These are phyloP conservation scores for Meleagris gallopavo DNA, from an alignment of 2,113 vertebrate species.

Conservation along the genomic window DNA sequence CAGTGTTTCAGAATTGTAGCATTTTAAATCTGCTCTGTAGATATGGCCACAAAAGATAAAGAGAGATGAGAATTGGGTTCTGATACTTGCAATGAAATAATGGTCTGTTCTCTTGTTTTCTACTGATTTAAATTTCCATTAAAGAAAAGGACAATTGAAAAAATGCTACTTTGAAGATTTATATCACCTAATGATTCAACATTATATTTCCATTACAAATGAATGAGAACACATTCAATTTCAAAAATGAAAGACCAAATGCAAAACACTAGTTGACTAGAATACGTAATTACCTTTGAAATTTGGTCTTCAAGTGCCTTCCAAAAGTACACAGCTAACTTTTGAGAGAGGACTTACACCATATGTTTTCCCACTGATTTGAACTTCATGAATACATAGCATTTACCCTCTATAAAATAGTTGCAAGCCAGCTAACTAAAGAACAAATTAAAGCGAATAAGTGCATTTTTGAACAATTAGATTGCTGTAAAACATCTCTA, in stretches of 20 bases:
- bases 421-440: not conserved
- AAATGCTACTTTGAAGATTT: conserved; percentile 50
- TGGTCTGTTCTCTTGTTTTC: conserved; percentile 29
- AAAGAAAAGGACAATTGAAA: conserved; percentile 54
- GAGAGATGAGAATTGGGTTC: not conserved
- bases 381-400: not conserved
- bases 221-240: conserved; percentile 46
- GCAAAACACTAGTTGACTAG: conserved; percentile 41
- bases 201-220: conserved; percentile 65
- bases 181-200: conserved; percentile 62
- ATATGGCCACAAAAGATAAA: not conserved
- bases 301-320: conserved; percentile 41
- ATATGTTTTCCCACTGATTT: not conserved
- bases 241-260: conserved; percentile 58
- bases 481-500: not conserved
- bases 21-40: not conserved
- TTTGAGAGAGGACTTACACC: conserved; percentile 9
- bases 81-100: conserved; percentile 42
- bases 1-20: not conserved
- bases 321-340: conserved; percentile 34
- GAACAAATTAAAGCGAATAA: not conserved
- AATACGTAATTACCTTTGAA: conserved; percentile 48
- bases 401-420: not conserved
- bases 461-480: not conserved
- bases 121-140: conserved; percentile 49